These are phyloP conservation scores for Heliocidaris tuberculata DNA, from an alignment of 35 echinoderm and acorn worm species.

Conservation along the genomic window DNA sequence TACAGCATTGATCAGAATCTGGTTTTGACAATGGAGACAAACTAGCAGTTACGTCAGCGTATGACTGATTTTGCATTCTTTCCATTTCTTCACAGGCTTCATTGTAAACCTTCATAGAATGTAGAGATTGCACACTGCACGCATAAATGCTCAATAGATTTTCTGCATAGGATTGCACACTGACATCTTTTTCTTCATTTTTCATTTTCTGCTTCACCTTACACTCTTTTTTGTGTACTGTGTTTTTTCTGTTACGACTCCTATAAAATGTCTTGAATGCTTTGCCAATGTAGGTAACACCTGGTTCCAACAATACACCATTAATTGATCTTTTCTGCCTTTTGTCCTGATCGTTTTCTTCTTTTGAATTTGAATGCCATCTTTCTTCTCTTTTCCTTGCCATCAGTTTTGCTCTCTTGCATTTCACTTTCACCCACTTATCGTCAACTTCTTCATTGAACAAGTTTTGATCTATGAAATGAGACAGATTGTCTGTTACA, in stretches of 20 bases:
- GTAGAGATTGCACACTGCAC: neutral
- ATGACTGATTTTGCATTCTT: no score
- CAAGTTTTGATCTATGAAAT: neutral
- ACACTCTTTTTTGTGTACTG: neutral
- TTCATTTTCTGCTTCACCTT: neutral
- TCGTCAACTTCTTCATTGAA: neutral
- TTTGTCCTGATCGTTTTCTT: neutral
- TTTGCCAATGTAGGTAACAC: neutral
- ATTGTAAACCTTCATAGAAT: no score
- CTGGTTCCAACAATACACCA: neutral
- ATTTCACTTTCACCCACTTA: neutral
- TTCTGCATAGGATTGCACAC: neutral
- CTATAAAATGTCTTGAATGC: neutral
- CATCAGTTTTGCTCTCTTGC: neutral
- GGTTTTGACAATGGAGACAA: no score
- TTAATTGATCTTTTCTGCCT: neutral
- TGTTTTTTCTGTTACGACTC: neutral
- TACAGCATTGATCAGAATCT: no score
- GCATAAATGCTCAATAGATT: neutral
- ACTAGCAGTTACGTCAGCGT: no score
- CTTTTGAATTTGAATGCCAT: neutral
- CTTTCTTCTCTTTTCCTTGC: neutral
- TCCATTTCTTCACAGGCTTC: no score
- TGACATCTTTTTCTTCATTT: neutral
- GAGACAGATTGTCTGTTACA: neutral